These are phyloP conservation scores for Ophthalmolycus amberensis DNA, from an alignment of 2,113 vertebrate species.

Conservation along the genomic window DNA sequence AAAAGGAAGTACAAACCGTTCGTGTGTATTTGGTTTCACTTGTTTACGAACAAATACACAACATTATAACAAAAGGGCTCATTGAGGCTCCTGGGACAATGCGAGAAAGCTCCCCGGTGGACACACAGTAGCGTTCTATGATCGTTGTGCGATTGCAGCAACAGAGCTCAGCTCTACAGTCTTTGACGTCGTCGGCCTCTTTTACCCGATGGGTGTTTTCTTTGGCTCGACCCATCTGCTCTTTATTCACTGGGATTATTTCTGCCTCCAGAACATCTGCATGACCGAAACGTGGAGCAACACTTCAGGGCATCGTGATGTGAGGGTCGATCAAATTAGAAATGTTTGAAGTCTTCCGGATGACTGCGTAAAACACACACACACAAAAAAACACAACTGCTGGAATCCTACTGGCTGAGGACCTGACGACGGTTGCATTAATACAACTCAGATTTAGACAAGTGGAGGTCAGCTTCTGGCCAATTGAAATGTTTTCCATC, in stretches of 20 bases:
- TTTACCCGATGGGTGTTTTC: neutral
- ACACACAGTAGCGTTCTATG: neutral
- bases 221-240: constrained; percentile 26
- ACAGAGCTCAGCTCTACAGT: neutral
- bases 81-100: neutral
- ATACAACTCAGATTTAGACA: neutral
- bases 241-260: neutral
- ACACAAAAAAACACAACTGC: neutral
- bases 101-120: neutral
- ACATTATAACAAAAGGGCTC: neutral
- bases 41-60: neutral
- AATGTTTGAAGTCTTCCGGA: neutral
- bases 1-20: neutral
- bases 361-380: neutral
- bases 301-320: neutral
- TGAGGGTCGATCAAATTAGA: neutral
- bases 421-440: neutral
- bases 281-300: neutral
- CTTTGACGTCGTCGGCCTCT: neutral
- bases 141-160: neutral
- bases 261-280: neutral
- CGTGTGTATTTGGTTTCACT: neutral
- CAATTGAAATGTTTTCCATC: neutral
- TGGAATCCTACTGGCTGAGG: constrained; percentile 20
- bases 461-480: constrained; percentile 16